These are phyloP conservation scores for Trachymyrmex cornetzi DNA, from an alignment of 1,140 invertebrate species.

Conservation along the genomic window DNA sequence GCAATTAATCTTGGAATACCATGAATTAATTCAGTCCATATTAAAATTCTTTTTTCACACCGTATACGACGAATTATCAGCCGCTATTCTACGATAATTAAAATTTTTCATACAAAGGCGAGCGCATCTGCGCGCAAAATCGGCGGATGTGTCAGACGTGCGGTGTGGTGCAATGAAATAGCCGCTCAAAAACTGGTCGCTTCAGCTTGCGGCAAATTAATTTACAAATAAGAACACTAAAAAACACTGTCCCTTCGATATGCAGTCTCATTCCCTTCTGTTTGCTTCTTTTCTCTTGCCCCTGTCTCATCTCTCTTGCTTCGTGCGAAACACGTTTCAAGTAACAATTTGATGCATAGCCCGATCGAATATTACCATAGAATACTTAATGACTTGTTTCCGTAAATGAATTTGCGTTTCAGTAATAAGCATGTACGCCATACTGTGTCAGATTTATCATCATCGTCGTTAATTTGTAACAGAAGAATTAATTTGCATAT, in stretches of 20 bases:
- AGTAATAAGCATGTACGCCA: slow-evolving; percentile 43
- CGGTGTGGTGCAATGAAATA: slow-evolving; percentile 53
- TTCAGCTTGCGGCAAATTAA: slow-evolving; percentile 71
- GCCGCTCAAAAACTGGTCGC: slow-evolving; percentile 71
- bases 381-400: slow-evolving; percentile 56
- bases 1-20: neutral
- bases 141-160: slow-evolving; percentile 62
- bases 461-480: slow-evolving; percentile 1
- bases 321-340: slow-evolving; percentile 49
- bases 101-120: slow-evolving; percentile 13
- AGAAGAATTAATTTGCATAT: slow-evolving; percentile 57
- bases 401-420: slow-evolving; percentile 64
- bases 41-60: slow-evolving; percentile 15
- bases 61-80: neutral
- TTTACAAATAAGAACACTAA: slow-evolving; percentile 73
- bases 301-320: neutral
- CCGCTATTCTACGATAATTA: slow-evolving; percentile 16
- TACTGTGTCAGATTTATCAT: slow-evolving; percentile 49
- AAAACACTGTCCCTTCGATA: slow-evolving; percentile 61
- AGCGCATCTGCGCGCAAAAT: slow-evolving; percentile 44
- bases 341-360: slow-evolving; percentile 66
- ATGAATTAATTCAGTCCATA: slow-evolving; percentile 4
- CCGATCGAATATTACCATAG: slow-evolving; percentile 65
- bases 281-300: slow-evolving; percentile 30
- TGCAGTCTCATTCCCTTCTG: slow-evolving; percentile 61